phyloP scores from a whole-genome alignment of 2,888 invertebrate species.

The Uloborus plumipes region DNA sequence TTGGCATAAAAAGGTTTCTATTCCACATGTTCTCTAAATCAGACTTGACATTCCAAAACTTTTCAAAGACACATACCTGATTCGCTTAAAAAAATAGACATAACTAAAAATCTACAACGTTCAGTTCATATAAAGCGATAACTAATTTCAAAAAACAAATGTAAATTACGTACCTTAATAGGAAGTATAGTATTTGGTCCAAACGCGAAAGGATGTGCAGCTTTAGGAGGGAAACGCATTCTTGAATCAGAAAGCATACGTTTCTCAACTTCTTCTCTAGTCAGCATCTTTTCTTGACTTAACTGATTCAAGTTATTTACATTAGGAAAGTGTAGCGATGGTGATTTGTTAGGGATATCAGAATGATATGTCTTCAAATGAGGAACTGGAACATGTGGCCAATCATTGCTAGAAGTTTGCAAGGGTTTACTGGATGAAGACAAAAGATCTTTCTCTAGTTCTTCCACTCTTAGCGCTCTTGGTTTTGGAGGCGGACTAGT shows the following conservation, averaged over 20 bases:
- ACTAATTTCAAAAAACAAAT: too few species aligned
- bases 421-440: conserved; percentile 70
- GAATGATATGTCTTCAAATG: too few species aligned
- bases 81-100: too few species aligned
- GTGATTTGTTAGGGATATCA: conserved; percentile 1
- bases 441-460: conserved; percentile 80
- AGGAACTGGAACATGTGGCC: conserved; percentile 25
- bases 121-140: too few species aligned
- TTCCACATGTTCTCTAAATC: too few species aligned
- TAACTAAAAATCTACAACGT: too few species aligned
- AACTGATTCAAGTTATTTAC: conserved; percentile 27
- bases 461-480: conserved; percentile 81
- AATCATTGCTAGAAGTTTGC: conserved; percentile 12
- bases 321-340: conserved; percentile 14
- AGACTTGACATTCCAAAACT: too few species aligned
- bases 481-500: conserved; percentile 70
- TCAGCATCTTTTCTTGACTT: conserved; percentile 22
- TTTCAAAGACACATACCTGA: too few species aligned
- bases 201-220: neutral
- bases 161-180: conserved; percentile 3
- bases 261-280: conserved; percentile 51
- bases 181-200: conserved; percentile 7
- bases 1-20: too few species aligned
- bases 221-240: conserved; percentile 20
- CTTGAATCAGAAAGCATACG: conserved; percentile 42